phyloP scores from a whole-genome alignment of 2,113 vertebrate species.

The Triplophysa rosa region DNA sequence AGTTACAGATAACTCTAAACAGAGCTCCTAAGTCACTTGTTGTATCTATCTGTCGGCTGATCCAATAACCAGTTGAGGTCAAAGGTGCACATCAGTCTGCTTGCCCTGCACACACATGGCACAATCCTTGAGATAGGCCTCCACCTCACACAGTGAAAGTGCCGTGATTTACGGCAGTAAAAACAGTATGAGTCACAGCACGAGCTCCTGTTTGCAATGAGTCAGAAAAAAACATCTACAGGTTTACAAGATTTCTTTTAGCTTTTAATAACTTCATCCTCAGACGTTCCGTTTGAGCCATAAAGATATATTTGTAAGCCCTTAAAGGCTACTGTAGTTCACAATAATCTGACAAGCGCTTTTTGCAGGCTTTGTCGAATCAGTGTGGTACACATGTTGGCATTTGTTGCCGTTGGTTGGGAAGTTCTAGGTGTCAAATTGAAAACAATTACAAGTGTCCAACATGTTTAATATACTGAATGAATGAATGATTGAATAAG shows the following conservation, averaged over 20 bases:
- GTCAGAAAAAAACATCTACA: neutral
- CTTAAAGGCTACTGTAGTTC: neutral
- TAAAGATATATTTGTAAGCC: neutral
- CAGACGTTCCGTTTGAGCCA: neutral
- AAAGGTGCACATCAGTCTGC: neutral
- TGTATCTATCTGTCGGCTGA: neutral
- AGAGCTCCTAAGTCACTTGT: neutral
- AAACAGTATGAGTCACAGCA: conserved; percentile 5
- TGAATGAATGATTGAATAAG: too few species aligned
- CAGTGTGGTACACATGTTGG: too few species aligned
- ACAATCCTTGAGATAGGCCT: neutral
- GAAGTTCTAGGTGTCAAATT: too few species aligned
- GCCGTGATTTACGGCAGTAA: conserved; percentile 1
- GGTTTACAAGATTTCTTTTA: neutral
- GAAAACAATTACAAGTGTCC: too few species aligned
- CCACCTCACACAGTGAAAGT: conserved; percentile 14
- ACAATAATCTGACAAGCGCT: too few species aligned
- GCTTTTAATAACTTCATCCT: neutral
- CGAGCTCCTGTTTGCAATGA: conserved; percentile 7
- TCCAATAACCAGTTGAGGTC: neutral
- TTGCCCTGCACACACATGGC: neutral
- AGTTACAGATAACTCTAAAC: neutral
- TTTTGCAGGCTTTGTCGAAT: too few species aligned
- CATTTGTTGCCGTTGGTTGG: too few species aligned
- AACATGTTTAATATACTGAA: too few species aligned